Conservation (phyloP, 2,113 vertebrate genomes). For the Chionomys nivalis region DNA sequence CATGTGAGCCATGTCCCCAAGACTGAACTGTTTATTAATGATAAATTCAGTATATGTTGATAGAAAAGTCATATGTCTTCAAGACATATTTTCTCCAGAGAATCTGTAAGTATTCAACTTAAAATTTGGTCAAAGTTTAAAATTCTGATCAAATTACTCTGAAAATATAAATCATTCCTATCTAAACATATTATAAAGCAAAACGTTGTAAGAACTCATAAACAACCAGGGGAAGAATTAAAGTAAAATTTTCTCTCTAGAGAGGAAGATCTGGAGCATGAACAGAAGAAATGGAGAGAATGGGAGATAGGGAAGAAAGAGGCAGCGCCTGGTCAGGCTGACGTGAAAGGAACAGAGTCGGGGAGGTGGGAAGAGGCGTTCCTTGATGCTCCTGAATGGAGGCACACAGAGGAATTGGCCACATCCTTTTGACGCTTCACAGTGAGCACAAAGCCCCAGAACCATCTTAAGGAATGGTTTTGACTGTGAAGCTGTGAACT, state of each 20-base stretch:
- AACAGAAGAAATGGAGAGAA: background rate
- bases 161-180: background rate
- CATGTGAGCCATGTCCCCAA: background rate
- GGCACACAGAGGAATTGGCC: background rate
- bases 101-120: background rate
- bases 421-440: background rate
- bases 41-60: background rate
- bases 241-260: background rate
- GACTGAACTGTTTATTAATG: background rate
- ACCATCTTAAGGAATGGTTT: no score
- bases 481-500: background rate
- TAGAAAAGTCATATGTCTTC: background rate
- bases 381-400: background rate
- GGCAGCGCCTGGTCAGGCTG: accelerated
- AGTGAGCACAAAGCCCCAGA: accelerated
- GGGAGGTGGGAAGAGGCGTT: background rate
- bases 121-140: background rate
- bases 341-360: background rate
- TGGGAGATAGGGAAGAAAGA: accelerated
- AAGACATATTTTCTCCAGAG: background rate
- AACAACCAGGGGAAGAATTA: background rate
- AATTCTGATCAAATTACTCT: background rate
- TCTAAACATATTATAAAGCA: background rate
- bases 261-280: background rate
- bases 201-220: background rate